A percentile compares a stretch with the other conserved stretches of the same genome.
phyloP scores from a whole-genome alignment of 1,140 invertebrate genomes.

The Thaumetopoea pityocampa region DNA sequence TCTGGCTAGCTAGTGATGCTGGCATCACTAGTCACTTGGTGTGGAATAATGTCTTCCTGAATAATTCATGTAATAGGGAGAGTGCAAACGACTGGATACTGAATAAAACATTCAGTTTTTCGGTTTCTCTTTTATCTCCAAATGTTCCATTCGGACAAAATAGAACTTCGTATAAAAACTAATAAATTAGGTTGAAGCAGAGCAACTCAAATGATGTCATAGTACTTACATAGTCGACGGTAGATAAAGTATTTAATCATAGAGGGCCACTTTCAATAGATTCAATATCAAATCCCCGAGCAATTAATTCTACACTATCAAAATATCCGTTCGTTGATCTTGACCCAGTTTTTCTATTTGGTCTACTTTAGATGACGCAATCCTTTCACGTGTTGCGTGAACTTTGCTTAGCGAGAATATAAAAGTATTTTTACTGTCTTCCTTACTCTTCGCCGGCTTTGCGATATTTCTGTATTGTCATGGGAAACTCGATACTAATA shows the following conservation, averaged over 20 bases:
- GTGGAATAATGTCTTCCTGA: slow-evolving; percentile 14
- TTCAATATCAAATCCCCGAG: slow-evolving; percentile 14
- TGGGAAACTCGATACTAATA: no score
- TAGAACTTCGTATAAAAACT: no score
- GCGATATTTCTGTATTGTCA: background rate
- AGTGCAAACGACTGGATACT: slow-evolving; percentile 5
- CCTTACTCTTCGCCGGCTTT: background rate
- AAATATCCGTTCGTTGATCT: slow-evolving; percentile 15
- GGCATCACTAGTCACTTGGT: background rate
- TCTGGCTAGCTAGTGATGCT: background rate
- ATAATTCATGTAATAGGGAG: slow-evolving; percentile 31
- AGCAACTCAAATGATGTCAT: no score
- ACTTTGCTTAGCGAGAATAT: background rate
- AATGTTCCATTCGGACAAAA: background rate
- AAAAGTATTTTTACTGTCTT: background rate
- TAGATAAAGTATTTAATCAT: background rate
- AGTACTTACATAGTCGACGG: no score
- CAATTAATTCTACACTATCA: slow-evolving; percentile 5
- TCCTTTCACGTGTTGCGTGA: background rate
- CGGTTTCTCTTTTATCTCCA: background rate
- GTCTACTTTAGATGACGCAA: slow-evolving; percentile 15
- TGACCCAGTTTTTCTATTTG: slow-evolving; percentile 16
- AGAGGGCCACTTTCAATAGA: slow-evolving; percentile 12
- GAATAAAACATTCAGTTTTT: slow-evolving; percentile 8
- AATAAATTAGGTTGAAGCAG: no score